phyloP scores from a whole-genome alignment of 1,140 invertebrate species.

The Philopotamus ludificatus region DNA sequence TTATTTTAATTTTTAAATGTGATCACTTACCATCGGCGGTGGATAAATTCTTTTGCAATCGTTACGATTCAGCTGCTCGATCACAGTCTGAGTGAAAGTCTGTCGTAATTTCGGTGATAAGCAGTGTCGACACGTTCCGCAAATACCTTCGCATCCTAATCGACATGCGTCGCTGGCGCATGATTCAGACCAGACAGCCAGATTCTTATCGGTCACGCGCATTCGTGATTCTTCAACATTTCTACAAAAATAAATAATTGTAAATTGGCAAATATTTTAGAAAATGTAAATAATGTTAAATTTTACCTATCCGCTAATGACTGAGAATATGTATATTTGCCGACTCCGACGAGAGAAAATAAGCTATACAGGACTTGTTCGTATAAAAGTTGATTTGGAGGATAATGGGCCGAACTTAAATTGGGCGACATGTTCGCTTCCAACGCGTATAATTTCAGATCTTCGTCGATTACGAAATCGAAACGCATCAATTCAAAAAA shows the following conservation, averaged over 20 bases:
- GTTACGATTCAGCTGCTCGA: conserved; percentile 76
- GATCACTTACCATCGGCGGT: conserved; percentile 69
- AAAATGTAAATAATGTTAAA: conserved; percentile 19
- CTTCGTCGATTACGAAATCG: conserved; percentile 88
- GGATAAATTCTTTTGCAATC: conserved; percentile 82
- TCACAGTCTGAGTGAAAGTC: conserved; percentile 67
- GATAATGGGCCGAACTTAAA: conserved; percentile 89
- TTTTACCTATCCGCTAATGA: conserved; percentile 49
- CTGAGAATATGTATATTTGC: conserved; percentile 51
- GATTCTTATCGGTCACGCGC: conserved; percentile 78
- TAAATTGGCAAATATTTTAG: too few relatives aligned
- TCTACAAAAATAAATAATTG: conserved; percentile 45
- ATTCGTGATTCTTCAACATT: conserved; percentile 54
- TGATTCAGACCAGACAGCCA: conserved; percentile 71
- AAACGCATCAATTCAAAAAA: conserved; percentile 95
- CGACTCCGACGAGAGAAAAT: conserved; percentile 79
- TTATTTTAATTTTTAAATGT: too few relatives aligned
- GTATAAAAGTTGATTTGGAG: conserved; percentile 83
- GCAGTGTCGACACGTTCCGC: conserved; percentile 77
- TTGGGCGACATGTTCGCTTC: conserved; percentile 99
- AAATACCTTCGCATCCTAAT: conserved; percentile 67
- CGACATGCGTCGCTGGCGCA: conserved; percentile 64
- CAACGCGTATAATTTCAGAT: conserved; percentile 85
- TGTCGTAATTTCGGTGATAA: conserved; percentile 61
- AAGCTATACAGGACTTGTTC: conserved; percentile 90